Evolutionary conservation across 2,797 vertebrate species (phyloP), one percentile per base, ranked within the genome.

Genomic region (Vireo griseus): DNA sequence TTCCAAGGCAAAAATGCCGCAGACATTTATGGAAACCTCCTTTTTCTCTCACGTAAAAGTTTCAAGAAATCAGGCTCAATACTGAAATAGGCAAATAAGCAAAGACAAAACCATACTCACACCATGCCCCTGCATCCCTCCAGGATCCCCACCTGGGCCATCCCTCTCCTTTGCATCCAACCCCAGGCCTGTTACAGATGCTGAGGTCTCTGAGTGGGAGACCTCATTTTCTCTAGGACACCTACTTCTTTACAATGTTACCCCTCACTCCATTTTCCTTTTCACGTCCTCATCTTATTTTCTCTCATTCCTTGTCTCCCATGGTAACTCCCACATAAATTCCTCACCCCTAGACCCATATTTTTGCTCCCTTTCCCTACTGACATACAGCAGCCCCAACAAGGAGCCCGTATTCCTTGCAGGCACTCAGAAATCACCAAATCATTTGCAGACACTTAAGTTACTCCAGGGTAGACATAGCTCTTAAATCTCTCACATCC

Each of bases 181-280:
- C n/a, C 15, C 71, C 54, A 54, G 48, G 17, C 17, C 25, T n/a
- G 18, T 15, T 22, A 13, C 16, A 48, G 2, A 0, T 9, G 33
- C 59, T 14, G 51, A 47, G 61, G 19, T 39, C 37, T 39, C 37
- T 39, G 37, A 21, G 33, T 8, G 8, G 18, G 3, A 71, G 44
- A 86, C 10, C 26, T 65, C 45, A 16, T 31, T 51, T 63, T 62
- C 37, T 54, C 40, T 7, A 63, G 50, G 17, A 33, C 12, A 61
- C 3, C 0, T 0, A 20, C 13, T 21, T 62, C 52, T 79, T 75
- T 40, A 51, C 22, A 33, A 6, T 4, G 1, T 25, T 61, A 37
- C 29, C 28, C 61, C 33, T 42, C 39, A 35, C 52, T 65, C 37
- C 2, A 12, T 40, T 52, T 55, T 29, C 16, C 33, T 42, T 61